Base-by-base conservation (phyloP, 1,140 invertebrate species). In the Elymnias hypermnestra region DNA sequence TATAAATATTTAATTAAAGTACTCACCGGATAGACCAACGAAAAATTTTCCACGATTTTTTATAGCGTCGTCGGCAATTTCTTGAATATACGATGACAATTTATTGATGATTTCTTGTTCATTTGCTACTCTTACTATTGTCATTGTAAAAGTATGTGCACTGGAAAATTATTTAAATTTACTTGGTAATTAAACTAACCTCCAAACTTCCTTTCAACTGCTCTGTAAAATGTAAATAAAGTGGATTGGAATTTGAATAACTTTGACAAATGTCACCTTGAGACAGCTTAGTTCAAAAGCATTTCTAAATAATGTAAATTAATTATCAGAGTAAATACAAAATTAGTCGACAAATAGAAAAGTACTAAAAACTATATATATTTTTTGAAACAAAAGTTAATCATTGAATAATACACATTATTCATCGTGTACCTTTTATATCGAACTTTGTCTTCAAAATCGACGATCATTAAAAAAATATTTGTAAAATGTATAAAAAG, bases 31-130 rank as follows among this genome's bases (percentile, higher is more conserved):
- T 28, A 84, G 66, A 0, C 78, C 81, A 17, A 84, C 43, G 28
- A 53, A 78, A 71, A 84, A 84, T 29, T 67, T 71, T 42, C 75
- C 73, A 10, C 76, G 62, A 23, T 70, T 82, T 19, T 65, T 29
- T 25, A 83, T 84, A 14, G 81, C 64, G 53, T 84, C 76, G 46
- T 77, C 79, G 12, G 81, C 76, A 41, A 84, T 83, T 49, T 81
- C 79, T 43, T 84, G 64, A 31, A 83, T 58, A 15, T 79, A 77
- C 1, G 70, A 69, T 21, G 64, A 48, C 2, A 84, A 40, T 46
- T 72, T 79, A 26, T 59, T 73, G 17, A 84, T 73, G 4, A 84
- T 66, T 58, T 77, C 76, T 46, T 68, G 57, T 49, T 83, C 81
- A 17, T 83, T 60, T 33, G 43, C 61, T 7, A 84, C 81, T 69